Conservation (phyloP, 2,797 vertebrate genomes). For the Garrulus glandarius region DNA sequence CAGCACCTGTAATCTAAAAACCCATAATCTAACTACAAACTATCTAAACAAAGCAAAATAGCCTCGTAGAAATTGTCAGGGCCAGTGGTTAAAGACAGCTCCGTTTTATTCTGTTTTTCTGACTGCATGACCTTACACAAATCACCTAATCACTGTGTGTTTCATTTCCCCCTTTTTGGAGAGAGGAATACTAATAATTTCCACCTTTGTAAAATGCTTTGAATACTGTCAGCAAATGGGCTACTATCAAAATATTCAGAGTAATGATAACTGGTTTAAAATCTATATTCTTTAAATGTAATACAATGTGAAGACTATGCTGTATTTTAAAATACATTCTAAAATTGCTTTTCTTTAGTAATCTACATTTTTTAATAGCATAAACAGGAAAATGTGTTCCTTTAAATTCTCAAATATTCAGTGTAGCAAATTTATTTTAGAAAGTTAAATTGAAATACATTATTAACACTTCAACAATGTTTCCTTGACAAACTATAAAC, state of each 20-base stretch:
- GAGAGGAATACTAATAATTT: conserved; percentile 4
- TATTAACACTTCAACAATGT: conserved; percentile 37
- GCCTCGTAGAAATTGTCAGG: neutral
- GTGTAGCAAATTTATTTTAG: neutral
- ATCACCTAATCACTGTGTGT: neutral
- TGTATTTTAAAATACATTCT: conserved; percentile 9
- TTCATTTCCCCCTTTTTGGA: neutral
- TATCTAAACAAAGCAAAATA: neutral
- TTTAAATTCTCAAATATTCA: conserved; percentile 26
- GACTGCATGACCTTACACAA: neutral
- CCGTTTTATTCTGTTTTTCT: neutral
- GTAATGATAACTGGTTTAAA: neutral
- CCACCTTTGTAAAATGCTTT: conserved; percentile 13
- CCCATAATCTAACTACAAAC: neutral
- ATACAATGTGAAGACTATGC: neutral
- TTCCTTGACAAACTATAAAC: conserved; percentile 41
- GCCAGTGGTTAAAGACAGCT: neutral
- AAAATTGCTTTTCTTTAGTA: conserved; percentile 25
- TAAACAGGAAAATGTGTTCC: neutral
- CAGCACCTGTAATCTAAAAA: neutral
- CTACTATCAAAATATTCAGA: conserved; percentile 10
- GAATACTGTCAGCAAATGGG: neutral
- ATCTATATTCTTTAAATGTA: neutral
- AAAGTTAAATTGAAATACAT: conserved; percentile 37
- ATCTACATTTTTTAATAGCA: conserved; percentile 14